Percentiles rank a stretch among this genome's conserved stretches.
Conservation (phyloP, 2,113 vertebrate species). For the Misgurnus anguillicaudatus region DNA sequence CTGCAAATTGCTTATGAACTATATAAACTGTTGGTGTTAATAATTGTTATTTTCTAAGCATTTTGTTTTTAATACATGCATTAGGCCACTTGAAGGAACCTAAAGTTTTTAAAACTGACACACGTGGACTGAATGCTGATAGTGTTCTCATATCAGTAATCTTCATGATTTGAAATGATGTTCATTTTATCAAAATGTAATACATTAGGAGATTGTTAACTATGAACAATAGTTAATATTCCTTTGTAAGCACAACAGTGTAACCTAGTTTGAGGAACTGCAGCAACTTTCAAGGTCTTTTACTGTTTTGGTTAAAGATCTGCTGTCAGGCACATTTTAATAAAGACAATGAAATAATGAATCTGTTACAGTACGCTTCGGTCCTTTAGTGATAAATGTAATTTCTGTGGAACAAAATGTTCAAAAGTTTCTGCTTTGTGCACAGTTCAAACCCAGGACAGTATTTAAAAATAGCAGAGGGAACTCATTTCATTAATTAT, state of each 20-base stretch:
- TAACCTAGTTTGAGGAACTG: background rate
- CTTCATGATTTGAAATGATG: too few relatives aligned
- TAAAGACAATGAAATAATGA: background rate
- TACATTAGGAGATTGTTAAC: background rate
- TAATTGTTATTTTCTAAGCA: too few relatives aligned
- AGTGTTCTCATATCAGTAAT: too few relatives aligned
- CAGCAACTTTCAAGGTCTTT: background rate
- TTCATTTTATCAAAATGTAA: too few relatives aligned
- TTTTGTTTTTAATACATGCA: too few relatives aligned
- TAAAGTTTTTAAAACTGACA: too few relatives aligned
- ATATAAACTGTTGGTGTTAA: too few relatives aligned
- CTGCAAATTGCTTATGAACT: too few relatives aligned
- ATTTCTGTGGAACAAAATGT: conserved; percentile 4
- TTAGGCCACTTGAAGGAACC: too few relatives aligned
- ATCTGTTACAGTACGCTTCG: background rate
- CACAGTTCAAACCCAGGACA: conserved; percentile 6
- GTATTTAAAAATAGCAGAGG: background rate
- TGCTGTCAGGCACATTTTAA: conserved; percentile 27
- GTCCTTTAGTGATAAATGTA: conserved; percentile 6
- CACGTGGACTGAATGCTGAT: too few relatives aligned
- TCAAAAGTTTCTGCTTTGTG: conserved; percentile 3
- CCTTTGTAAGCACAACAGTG: background rate
- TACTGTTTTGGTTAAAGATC: background rate
- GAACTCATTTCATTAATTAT: conserved; percentile 14
- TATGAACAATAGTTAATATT: background rate